phyloP scores from a whole-genome alignment of 1,140 invertebrate species.

The Colletes latitarsis region DNA sequence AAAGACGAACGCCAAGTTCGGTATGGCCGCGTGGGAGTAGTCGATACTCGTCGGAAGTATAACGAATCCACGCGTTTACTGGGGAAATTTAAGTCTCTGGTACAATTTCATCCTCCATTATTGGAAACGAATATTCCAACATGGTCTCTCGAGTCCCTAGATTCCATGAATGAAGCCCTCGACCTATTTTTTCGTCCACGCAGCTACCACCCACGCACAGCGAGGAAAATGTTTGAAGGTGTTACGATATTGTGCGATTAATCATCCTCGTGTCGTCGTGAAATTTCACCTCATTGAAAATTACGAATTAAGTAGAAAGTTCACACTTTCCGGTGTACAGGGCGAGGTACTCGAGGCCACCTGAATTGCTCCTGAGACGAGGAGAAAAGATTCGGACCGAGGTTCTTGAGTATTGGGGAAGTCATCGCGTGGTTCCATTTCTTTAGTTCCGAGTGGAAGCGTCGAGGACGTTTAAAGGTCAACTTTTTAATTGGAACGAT shows the following conservation, averaged over 20 bases:
- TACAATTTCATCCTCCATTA: neutral
- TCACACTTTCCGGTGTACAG: no score
- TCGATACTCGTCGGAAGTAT: neutral
- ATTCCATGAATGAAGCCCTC: conserved; percentile 26
- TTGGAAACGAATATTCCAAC: neutral
- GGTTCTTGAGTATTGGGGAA: no score
- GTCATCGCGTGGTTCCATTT: no score
- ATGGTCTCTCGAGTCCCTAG: neutral
- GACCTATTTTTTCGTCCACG: conserved; percentile 15
- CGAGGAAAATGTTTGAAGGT: neutral
- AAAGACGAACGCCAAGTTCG: neutral
- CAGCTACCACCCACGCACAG: neutral
- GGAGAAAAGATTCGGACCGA: no score
- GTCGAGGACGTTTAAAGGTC: no score
- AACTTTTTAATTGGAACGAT: no score
- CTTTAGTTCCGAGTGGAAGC: no score
- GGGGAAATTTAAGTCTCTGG: neutral
- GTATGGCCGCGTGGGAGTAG: neutral
- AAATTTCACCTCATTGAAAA: neutral
- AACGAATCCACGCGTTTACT: neutral
- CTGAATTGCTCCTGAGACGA: no score
- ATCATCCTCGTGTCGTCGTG: neutral
- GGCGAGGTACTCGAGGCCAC: no score
- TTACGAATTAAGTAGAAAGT: no score
- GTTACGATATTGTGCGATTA: conserved; percentile 2